phyloP scores from a whole-genome alignment of 2,113 vertebrate species.

The Triplophysa siluroides region DNA sequence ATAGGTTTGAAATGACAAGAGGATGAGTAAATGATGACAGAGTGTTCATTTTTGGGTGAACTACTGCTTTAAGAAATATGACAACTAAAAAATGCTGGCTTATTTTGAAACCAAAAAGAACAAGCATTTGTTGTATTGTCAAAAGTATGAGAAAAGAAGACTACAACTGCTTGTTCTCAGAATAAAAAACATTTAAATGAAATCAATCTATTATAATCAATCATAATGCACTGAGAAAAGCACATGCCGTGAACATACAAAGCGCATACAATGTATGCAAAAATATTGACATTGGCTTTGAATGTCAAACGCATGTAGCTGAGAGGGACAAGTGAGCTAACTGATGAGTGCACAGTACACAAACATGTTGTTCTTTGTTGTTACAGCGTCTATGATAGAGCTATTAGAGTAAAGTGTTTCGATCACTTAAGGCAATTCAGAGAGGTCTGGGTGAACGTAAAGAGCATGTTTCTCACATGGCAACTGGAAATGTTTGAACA shows the following conservation, averaged over 20 bases:
- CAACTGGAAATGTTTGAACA: conserved; percentile 15
- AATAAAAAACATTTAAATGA: background rate
- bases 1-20: no score
- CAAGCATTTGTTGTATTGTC: background rate
- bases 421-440: conserved; percentile 32
- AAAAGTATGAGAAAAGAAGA: background rate
- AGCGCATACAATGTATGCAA: background rate
- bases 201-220: no score
- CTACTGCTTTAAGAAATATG: no score
- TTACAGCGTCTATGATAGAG: conserved; percentile 25
- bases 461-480: conserved; percentile 1
- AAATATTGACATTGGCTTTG: conserved; percentile 31
- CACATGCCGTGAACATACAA: no score
- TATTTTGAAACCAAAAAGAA: no score
- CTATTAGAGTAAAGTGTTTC: conserved; percentile 45
- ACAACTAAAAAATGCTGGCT: no score
- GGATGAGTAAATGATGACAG: no score
- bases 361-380: conserved; percentile 25
- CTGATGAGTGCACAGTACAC: conserved; percentile 13
- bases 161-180: background rate
- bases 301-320: background rate
- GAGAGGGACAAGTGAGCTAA: background rate
- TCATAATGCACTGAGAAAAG: no score
- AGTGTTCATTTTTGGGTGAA: no score
- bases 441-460: conserved; percentile 13